Evolutionary conservation across 2,113 vertebrate species (phyloP), one percentile per base, ranked within the genome.

Genomic region (Kryptolebias marmoratus): DNA sequence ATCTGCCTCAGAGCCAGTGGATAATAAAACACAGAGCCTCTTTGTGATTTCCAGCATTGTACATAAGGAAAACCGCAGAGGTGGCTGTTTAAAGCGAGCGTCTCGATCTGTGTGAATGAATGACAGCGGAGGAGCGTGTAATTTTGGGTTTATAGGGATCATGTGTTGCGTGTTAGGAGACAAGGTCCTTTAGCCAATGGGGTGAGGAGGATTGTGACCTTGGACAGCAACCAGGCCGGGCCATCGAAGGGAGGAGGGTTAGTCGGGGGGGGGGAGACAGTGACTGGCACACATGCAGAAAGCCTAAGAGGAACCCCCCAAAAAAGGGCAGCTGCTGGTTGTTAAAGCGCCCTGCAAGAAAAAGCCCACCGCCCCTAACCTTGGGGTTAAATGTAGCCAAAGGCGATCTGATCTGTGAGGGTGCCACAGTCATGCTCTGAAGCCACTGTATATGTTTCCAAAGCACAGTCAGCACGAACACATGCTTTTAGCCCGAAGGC

Each of bases 371-470:
- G 73, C 55, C 77, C 84, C 87, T 83, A 80, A 87, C 88, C 84
- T 88, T 72, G 77, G 76, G 89, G 90, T 92, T 93, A 90, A 92
- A 84, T 82, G 69, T 88, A 86, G 90, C 89, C 88, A 84, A 81
- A 88, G 88, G 90, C 90, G 54, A 83, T 73, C 81, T 81, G 84
- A 87, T 80, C 89, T 73, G 80, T 82, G 85, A 87, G 84, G 85
- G 76, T 73, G 75, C 79, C 81, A 82, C 70, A 79, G 83, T 84
- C 88, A 79, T 85, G 84, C 82, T 86, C 73, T 18, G 50, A 61
- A 84, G 74, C 71, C 71, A 66, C 77, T 77, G 83, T 81, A 68
- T 70, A 42, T 11, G 27, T 68, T 79, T 80, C 78, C 68, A 70
- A 16, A 79, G 81, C 88, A 66, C 77, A 87, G 80, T 84, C 89